These are phyloP conservation scores for Dolichoris vasculosae DNA, from an alignment of 1,140 invertebrate genomes.

Conservation along the genomic window DNA sequence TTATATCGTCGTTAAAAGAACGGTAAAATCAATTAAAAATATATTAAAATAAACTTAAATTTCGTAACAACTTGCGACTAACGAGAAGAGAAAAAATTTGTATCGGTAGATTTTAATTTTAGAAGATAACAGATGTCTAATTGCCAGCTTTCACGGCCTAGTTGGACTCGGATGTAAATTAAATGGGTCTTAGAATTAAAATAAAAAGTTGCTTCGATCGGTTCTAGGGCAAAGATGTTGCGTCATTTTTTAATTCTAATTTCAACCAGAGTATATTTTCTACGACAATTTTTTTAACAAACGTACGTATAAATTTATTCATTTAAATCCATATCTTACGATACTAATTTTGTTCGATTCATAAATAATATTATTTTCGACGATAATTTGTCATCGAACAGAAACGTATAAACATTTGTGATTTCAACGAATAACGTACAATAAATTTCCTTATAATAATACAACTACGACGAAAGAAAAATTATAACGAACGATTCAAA, in stretches of 20 bases:
- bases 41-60: constrained; percentile 9
- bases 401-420: background rate
- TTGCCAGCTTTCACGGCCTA: background rate
- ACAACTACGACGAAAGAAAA: no score
- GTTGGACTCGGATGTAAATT: constrained; percentile 24
- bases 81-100: background rate
- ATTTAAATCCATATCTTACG: no score
- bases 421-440: no score
- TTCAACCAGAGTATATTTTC: constrained; percentile 13
- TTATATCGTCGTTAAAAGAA: background rate
- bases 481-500: no score
- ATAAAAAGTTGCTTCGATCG: constrained; percentile 28
- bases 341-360: no score
- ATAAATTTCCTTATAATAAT: no score
- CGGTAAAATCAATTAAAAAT: background rate
- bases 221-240: constrained; percentile 13
- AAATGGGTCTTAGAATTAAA: constrained; percentile 31
- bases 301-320: background rate
- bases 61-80: background rate
- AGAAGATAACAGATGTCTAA: constrained; percentile 5
- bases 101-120: background rate
- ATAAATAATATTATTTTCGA: background rate
- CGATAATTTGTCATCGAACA: background rate
- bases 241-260: constrained; percentile 32
- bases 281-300: background rate